Conservation (phyloP, 2,888 invertebrate genomes). For the Sphaerophoria rueppellii region DNA sequence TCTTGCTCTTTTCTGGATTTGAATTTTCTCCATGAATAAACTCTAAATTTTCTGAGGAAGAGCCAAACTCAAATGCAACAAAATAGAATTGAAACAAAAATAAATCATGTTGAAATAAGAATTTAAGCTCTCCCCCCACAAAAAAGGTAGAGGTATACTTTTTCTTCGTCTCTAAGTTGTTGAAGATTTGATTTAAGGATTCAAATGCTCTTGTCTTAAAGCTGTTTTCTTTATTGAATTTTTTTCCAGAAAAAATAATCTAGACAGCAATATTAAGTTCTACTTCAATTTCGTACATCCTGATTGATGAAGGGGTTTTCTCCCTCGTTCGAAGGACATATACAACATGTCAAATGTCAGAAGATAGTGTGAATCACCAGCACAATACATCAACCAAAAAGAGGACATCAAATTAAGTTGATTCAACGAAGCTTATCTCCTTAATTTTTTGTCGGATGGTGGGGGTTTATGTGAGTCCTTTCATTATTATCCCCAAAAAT, state of each 20-base stretch:
- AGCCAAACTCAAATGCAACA: not conserved
- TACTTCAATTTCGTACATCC: conserved; percentile 46
- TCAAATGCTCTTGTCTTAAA: not conserved
- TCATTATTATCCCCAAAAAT: conserved; percentile 44
- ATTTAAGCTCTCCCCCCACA: conserved; percentile 7
- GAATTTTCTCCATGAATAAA: conserved; percentile 65
- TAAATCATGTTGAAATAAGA: conserved; percentile 35
- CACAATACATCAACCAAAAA: conserved; percentile 5
- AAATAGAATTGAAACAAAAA: conserved; percentile 14
- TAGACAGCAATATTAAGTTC: conserved; percentile 39
- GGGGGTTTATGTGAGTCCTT: not conserved
- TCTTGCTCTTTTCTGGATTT: conserved; percentile 44
- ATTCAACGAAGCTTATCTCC: conserved; percentile 26
- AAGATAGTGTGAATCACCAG: conserved; percentile 37
- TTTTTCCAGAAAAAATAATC: conserved; percentile 19
- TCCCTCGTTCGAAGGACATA: not conserved
- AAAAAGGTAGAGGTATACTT: conserved; percentile 1
- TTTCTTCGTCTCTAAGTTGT: conserved; percentile 5
- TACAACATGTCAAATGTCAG: conserved; percentile 42
- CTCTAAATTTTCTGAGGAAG: conserved; percentile 37
- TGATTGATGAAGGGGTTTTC: conserved; percentile 65
- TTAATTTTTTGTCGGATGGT: too few relatives aligned
- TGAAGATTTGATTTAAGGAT: conserved; percentile 49
- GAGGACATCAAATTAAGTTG: conserved; percentile 40
- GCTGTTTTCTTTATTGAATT: conserved; percentile 42